Evolutionary conservation across 2,888 invertebrate species (phyloP).

Genomic region (Pandemis cinnamomeana): DNA sequence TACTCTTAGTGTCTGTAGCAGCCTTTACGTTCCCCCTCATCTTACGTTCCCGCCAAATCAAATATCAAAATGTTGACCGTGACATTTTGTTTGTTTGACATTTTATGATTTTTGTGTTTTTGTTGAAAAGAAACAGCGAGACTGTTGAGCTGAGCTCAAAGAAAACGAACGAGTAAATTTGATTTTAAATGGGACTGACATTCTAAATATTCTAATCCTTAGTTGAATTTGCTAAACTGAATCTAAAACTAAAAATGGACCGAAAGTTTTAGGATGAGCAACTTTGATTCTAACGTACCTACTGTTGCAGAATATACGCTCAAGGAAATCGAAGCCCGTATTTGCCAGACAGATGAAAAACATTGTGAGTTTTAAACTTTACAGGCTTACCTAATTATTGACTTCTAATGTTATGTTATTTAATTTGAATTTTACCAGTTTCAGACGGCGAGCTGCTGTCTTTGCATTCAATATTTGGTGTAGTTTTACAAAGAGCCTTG

Average conservation of each 20-base stretch:
- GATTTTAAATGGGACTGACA: no score
- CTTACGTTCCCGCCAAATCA: no score
- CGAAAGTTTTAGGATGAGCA: constrained; percentile 16
- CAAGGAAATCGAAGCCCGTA: constrained; percentile 54
- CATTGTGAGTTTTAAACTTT: constrained; percentile 49
- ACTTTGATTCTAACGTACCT: constrained; percentile 50
- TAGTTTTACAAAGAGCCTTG: constrained; percentile 83
- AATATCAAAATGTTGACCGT: no score
- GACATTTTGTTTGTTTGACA: no score
- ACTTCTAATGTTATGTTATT: not conserved
- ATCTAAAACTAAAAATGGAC: not conserved
- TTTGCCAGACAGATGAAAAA: constrained; percentile 50
- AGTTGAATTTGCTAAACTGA: no score
- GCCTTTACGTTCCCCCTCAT: no score
- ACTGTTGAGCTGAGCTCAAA: no score
- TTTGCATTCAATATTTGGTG: constrained; percentile 85
- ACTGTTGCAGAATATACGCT: constrained; percentile 55
- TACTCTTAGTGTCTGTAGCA: no score
- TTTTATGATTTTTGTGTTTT: no score
- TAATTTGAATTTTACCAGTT: constrained; percentile 70
- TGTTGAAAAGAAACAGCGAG: no score
- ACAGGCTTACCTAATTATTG: constrained; percentile 2
- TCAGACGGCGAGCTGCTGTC: constrained; percentile 82
- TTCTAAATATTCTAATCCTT: no score
- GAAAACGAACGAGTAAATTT: no score